These are phyloP conservation scores for Sebastes paucispinis DNA, from an alignment of 2,797 vertebrate species.

Conservation along the genomic window DNA sequence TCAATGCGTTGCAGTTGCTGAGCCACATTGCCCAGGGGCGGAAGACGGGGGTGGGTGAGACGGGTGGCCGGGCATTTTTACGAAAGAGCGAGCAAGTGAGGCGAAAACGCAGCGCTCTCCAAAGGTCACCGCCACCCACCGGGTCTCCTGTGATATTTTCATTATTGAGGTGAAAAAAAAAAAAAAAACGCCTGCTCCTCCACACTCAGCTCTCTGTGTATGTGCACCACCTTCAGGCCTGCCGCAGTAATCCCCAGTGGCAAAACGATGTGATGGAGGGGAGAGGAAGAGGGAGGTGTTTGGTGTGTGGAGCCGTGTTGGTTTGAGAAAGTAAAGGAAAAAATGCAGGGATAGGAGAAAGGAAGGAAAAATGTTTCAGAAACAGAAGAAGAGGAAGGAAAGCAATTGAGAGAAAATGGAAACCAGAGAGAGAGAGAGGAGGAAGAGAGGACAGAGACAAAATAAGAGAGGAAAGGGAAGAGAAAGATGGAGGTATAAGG, in stretches of 20 bases:
- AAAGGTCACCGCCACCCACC: conserved; percentile 83
- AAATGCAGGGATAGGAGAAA: not conserved
- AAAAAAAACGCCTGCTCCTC: conserved; percentile 48
- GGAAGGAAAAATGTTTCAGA: not conserved
- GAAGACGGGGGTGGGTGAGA: conserved; percentile 51
- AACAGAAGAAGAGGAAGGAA: not conserved
- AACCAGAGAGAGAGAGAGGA: not conserved
- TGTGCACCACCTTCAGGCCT: conserved; percentile 70
- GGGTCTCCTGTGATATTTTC: conserved; percentile 83
- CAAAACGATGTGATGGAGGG: conserved; percentile 26
- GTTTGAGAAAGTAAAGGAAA: not conserved
- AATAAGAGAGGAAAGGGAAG: not conserved
- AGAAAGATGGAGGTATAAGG: conserved; percentile 20
- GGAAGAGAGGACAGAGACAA: not conserved
- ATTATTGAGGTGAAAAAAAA: conserved; percentile 75
- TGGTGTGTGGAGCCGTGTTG: not conserved
- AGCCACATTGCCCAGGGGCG: conserved; percentile 66
- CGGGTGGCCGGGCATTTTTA: conserved; percentile 75
- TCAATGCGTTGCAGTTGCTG: conserved; percentile 68
- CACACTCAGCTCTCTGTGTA: conserved; percentile 56
- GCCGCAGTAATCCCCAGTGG: conserved; percentile 43
- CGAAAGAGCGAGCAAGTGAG: conserved; percentile 80
- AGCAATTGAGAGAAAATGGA: not conserved
- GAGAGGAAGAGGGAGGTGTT: not conserved
- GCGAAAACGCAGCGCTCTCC: conserved; percentile 72